A percentile compares a stretch with the other conserved stretches of the same genome.
These are phyloP conservation scores for Coelogynopora nodosa DNA, from an alignment of 2,888 invertebrate species.

Conservation along the genomic window DNA sequence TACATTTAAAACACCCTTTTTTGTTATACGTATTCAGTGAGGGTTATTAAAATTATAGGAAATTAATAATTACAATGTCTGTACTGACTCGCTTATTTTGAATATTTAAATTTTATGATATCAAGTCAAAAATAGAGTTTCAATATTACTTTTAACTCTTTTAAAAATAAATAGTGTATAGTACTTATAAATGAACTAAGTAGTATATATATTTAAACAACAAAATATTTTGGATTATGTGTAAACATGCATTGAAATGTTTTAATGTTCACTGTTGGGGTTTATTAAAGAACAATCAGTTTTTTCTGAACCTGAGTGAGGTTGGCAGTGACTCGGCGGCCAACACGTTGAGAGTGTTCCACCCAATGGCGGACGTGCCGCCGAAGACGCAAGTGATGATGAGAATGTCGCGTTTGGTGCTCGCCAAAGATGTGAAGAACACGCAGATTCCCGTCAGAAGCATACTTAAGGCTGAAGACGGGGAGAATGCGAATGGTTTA, in stretches of 20 bases:
- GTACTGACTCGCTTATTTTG: too few species aligned
- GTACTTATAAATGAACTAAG: too few species aligned
- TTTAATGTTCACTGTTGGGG: background rate
- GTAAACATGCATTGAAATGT: background rate
- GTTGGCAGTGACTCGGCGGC: conserved; percentile 90
- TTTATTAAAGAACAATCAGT: background rate
- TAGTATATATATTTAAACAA: background rate
- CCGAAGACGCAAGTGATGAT: conserved; percentile 61
- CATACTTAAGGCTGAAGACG: conserved; percentile 56
- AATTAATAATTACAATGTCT: too few species aligned
- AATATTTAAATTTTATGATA: too few species aligned
- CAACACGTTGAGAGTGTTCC: conserved; percentile 77
- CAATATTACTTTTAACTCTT: too few species aligned
- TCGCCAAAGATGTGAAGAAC: conserved; percentile 57
- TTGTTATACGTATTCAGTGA: too few species aligned
- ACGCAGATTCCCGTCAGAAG: conserved; percentile 56
- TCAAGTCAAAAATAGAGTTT: too few species aligned
- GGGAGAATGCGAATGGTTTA: too few species aligned
- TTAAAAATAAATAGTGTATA: too few species aligned
- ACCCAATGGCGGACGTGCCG: conserved; percentile 61
- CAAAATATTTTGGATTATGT: background rate
- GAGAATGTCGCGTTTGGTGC: conserved; percentile 53
- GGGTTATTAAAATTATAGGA: too few species aligned
- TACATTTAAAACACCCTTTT: too few species aligned
- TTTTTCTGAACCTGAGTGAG: conserved; percentile 70